Conservation (phyloP, 2,797 vertebrate species). For the Semotilus atromaculatus region DNA sequence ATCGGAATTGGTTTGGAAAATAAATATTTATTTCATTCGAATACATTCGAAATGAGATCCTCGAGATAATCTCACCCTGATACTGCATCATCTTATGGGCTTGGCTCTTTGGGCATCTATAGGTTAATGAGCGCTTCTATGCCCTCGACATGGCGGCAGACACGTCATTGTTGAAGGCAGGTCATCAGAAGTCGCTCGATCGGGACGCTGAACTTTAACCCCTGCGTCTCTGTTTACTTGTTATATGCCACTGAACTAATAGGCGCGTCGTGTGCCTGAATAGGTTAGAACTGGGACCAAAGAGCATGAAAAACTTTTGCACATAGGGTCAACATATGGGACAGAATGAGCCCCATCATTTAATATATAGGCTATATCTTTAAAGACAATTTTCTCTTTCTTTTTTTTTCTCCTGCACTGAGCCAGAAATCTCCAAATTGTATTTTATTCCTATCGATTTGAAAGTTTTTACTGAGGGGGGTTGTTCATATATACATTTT, state of each 20-base stretch:
- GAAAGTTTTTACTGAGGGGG: no score
- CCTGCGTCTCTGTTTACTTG: constrained; percentile 61
- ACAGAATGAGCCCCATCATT: neutral
- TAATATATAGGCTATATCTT: no score
- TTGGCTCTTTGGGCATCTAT: constrained; percentile 24
- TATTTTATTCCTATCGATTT: no score
- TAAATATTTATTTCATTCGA: no score
- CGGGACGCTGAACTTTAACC: constrained; percentile 61
- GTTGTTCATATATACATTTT: no score
- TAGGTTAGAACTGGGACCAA: constrained; percentile 35
- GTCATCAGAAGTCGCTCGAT: constrained; percentile 63
- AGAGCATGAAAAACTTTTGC: constrained; percentile 31
- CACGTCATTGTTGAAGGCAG: constrained; percentile 61
- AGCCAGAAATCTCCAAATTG: no score
- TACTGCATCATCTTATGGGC: neutral
- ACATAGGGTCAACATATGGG: neutral
- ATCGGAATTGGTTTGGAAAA: neutral
- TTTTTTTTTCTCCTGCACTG: no score
- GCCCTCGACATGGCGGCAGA: constrained; percentile 57
- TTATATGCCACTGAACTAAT: constrained; percentile 69
- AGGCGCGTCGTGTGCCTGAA: constrained; percentile 59
- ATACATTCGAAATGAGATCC: neutral
- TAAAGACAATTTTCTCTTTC: no score
- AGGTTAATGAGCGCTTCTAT: constrained; percentile 59
- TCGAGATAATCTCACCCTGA: neutral